phyloP scores from a whole-genome alignment of 2,888 invertebrate genomes.

The Operophtera brumata region DNA sequence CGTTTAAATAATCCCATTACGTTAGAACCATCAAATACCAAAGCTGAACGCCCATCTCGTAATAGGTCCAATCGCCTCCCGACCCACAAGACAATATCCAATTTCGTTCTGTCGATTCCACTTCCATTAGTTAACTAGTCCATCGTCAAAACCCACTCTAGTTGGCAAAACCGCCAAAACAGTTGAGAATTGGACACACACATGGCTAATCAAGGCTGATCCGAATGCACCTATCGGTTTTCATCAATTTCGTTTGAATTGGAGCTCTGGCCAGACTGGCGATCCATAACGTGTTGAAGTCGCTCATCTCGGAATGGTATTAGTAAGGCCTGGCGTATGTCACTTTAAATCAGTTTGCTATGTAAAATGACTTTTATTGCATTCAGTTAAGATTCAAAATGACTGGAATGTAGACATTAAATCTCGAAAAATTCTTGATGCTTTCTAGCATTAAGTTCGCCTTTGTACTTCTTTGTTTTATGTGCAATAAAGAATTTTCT shows the following conservation, averaged over 20 bases:
- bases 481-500: too few relatives aligned
- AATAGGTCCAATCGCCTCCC: conserved; percentile 43
- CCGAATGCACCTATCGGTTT: conserved; percentile 43
- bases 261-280: conserved; percentile 52
- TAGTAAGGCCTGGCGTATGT: conserved; percentile 42
- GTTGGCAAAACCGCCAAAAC: conserved; percentile 69
- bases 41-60: conserved; percentile 40
- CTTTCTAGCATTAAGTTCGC: too few relatives aligned
- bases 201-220: conserved; percentile 50
- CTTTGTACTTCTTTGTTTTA: too few relatives aligned
- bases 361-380: conserved; percentile 42
- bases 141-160: conserved; percentile 76
- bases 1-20: conserved; percentile 28
- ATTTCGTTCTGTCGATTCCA: conserved; percentile 59
- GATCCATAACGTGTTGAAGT: conserved; percentile 73
- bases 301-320: conserved; percentile 79
- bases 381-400: too few relatives aligned
- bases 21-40: conserved; percentile 39
- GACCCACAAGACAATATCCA: conserved; percentile 60
- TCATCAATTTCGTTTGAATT: conserved; percentile 34
- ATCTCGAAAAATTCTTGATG: too few relatives aligned
- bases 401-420: too few relatives aligned
- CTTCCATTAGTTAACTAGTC: conserved; percentile 73
- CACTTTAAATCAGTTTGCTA: conserved; percentile 4
- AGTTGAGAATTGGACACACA: conserved; percentile 62